Evolutionary conservation across 2,113 vertebrate species (phyloP).

Genomic region (Misgurnus anguillicaudatus): DNA sequence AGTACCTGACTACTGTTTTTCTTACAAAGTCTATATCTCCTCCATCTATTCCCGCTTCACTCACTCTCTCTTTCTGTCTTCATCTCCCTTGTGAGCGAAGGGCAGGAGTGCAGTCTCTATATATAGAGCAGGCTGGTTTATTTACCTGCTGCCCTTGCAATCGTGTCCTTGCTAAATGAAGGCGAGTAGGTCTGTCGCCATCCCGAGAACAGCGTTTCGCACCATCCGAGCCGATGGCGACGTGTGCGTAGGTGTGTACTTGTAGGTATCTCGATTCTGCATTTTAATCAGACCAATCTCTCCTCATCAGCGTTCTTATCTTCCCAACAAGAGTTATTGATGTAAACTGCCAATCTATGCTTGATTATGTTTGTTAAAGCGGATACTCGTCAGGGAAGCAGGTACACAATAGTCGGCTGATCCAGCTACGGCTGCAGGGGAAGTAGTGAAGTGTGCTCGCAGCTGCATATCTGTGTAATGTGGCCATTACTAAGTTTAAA

Average conservation of each 20-base stretch:
- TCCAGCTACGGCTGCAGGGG: neutral
- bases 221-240: slow-evolving; percentile 42
- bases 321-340: slow-evolving; percentile 33
- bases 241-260: slow-evolving; percentile 14
- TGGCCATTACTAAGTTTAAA: slow-evolving; percentile 14
- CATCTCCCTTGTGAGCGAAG: slow-evolving; percentile 57
- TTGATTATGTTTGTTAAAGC: slow-evolving; percentile 23
- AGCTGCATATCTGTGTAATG: slow-evolving; percentile 60
- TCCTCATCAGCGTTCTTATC: slow-evolving; percentile 28
- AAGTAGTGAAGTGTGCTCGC: slow-evolving; percentile 57
- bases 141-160: slow-evolving; percentile 73
- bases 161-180: slow-evolving; percentile 75
- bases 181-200: slow-evolving; percentile 62
- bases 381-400: slow-evolving; percentile 16
- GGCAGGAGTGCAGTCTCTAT: slow-evolving; percentile 59
- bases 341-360: slow-evolving; percentile 27
- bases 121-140: slow-evolving; percentile 68
- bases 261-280: slow-evolving; percentile 31
- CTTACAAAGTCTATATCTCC: neutral
- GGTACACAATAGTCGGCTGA: slow-evolving; percentile 19
- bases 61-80: neutral
- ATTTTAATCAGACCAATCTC: slow-evolving; percentile 31
- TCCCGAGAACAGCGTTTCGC: slow-evolving; percentile 61
- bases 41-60: neutral
- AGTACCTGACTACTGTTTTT: neutral